Conservation (phyloP, 2,113 vertebrate genomes). For the Bufo gargarizans region DNA sequence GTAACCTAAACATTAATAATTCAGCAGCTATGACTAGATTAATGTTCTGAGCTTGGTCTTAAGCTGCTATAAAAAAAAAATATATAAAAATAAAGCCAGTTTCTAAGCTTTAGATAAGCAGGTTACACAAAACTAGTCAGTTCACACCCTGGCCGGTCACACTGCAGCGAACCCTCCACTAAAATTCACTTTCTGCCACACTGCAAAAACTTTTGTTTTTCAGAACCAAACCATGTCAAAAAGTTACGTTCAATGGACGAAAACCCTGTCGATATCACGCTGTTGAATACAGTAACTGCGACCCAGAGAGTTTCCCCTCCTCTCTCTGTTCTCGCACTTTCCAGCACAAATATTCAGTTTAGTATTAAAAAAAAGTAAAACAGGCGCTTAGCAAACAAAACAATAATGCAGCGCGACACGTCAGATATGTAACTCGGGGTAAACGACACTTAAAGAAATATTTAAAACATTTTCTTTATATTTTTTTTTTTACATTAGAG, state of each 20-base stretch:
- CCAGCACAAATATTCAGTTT: not conserved
- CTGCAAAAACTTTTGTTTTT: slow-evolving; percentile 27
- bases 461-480: not conserved
- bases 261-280: not conserved
- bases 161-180: not conserved
- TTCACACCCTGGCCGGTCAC: not conserved
- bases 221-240: not conserved
- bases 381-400: not conserved
- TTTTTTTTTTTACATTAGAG: not conserved
- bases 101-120: slow-evolving; percentile 15
- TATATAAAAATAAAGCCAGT: slow-evolving; percentile 19
- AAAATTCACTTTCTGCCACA: slow-evolving; percentile 10
- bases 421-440: not conserved
- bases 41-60: slow-evolving; percentile 1
- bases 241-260: not conserved
- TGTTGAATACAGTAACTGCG: not conserved
- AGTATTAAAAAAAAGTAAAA: not conserved
- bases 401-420: too few relatives aligned
- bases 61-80: slow-evolving; percentile 22
- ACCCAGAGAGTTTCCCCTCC: too few relatives aligned
- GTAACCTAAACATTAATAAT: slow-evolving; percentile 51
- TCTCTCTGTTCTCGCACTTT: not conserved
- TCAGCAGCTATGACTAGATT: slow-evolving; percentile 34
- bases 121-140: not conserved
- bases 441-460: not conserved